These are phyloP conservation scores for Hyperopisus bebe DNA, from an alignment of 2,113 vertebrate genomes.

Conservation along the genomic window DNA sequence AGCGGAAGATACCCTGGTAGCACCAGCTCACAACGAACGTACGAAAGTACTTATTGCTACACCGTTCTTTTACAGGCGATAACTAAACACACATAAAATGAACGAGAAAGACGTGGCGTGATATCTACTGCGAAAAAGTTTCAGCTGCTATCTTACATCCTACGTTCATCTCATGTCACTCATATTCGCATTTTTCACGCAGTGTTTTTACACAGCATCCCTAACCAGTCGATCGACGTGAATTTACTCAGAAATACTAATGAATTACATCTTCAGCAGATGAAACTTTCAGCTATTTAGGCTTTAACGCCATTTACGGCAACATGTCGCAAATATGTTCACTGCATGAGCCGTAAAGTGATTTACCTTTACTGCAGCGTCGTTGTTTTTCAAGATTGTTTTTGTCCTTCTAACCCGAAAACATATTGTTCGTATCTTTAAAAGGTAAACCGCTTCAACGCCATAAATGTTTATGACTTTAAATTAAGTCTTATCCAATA, in stretches of 20 bases:
- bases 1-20: background rate
- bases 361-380: background rate
- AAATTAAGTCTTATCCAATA: background rate
- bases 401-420: background rate
- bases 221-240: background rate
- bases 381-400: background rate
- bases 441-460: background rate
- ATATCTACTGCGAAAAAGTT: background rate
- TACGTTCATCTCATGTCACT: background rate
- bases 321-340: background rate
- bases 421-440: background rate
- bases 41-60: background rate
- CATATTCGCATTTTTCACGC: background rate
- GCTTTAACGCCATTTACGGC: conserved; percentile 15
- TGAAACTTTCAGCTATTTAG: conserved; percentile 9
- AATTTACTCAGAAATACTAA: background rate
- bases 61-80: background rate
- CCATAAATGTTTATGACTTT: background rate
- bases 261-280: background rate
- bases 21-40: background rate
- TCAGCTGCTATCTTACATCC: background rate
- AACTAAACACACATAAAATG: background rate
- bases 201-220: background rate
- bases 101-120: background rate
- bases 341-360: background rate